These are phyloP conservation scores for Crepidodera aurea DNA, from an alignment of 2,888 invertebrate genomes.

Conservation along the genomic window DNA sequence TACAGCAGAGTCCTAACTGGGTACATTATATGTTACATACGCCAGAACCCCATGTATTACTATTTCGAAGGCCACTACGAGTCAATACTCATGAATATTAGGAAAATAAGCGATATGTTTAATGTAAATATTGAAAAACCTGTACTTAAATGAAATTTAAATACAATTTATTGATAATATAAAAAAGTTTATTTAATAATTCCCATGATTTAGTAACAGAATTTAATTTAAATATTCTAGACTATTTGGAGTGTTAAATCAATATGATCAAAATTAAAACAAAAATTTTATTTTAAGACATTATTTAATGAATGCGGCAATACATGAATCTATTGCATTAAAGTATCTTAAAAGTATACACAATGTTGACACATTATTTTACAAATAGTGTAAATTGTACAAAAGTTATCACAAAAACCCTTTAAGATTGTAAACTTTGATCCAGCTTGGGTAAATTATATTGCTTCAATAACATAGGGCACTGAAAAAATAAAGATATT, in stretches of 20 bases:
- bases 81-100: slow-evolving; percentile 24
- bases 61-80: slow-evolving; percentile 73
- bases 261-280: too few species aligned
- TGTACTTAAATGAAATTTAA: not conserved
- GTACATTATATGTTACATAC: slow-evolving; percentile 91
- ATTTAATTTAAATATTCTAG: too few species aligned
- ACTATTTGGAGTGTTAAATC: too few species aligned
- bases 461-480: slow-evolving; percentile 24
- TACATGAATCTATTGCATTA: slow-evolving; percentile 32
- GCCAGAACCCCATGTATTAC: slow-evolving; percentile 88
- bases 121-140: not conserved
- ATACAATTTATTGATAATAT: too few species aligned
- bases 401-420: slow-evolving; percentile 42
- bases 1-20: slow-evolving; percentile 93
- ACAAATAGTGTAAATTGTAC: slow-evolving; percentile 48
- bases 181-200: too few species aligned
- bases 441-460: not conserved
- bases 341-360: slow-evolving; percentile 25
- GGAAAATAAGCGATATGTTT: not conserved
- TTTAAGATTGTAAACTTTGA: slow-evolving; percentile 16
- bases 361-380: slow-evolving; percentile 26
- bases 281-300: not conserved
- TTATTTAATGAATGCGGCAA: slow-evolving; percentile 21
- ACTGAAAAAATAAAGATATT: slow-evolving; percentile 35
- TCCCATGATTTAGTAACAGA: too few species aligned